These are phyloP conservation scores for Ophonus ardosiacus DNA, from an alignment of 2,888 invertebrate species.

Conservation along the genomic window DNA sequence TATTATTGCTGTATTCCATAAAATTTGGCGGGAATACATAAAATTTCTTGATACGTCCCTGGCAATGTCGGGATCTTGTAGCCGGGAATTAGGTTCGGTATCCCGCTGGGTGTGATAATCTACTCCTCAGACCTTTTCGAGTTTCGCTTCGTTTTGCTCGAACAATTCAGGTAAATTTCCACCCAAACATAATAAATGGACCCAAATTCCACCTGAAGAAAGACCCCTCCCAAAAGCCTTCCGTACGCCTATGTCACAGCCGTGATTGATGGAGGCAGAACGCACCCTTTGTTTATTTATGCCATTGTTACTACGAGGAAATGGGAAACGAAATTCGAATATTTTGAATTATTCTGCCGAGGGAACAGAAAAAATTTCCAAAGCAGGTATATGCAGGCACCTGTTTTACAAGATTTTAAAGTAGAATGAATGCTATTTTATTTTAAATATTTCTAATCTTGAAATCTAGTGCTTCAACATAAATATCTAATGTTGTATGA, in stretches of 20 bases:
- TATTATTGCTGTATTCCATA: too few relatives aligned
- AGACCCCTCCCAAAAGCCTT: slow-evolving; percentile 53
- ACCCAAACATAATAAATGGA: slow-evolving; percentile 57
- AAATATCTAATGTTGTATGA: neutral
- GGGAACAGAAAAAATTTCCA: neutral
- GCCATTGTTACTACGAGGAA: slow-evolving; percentile 56
- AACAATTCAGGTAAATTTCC: slow-evolving; percentile 62
- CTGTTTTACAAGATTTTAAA: slow-evolving; percentile 13
- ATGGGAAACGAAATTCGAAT: slow-evolving; percentile 6
- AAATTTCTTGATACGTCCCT: slow-evolving; percentile 15
- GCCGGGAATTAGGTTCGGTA: slow-evolving; percentile 61
- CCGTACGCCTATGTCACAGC: slow-evolving; percentile 57
- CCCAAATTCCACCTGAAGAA: slow-evolving; percentile 56
- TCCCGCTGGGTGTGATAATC: slow-evolving; percentile 61
- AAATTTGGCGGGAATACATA: neutral
- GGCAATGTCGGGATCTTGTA: slow-evolving; percentile 38
- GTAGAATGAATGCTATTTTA: neutral
- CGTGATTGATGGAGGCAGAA: slow-evolving; percentile 55
- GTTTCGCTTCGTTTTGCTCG: slow-evolving; percentile 62
- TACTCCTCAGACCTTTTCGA: slow-evolving; percentile 58
- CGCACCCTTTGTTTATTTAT: slow-evolving; percentile 62
- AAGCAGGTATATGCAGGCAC: slow-evolving; percentile 12
- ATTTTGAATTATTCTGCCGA: slow-evolving; percentile 33
- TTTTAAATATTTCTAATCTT: neutral
- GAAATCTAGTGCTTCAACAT: neutral